phyloP scores from a whole-genome alignment of 2,797 vertebrate species.

The Phylloscopus collybita region DNA sequence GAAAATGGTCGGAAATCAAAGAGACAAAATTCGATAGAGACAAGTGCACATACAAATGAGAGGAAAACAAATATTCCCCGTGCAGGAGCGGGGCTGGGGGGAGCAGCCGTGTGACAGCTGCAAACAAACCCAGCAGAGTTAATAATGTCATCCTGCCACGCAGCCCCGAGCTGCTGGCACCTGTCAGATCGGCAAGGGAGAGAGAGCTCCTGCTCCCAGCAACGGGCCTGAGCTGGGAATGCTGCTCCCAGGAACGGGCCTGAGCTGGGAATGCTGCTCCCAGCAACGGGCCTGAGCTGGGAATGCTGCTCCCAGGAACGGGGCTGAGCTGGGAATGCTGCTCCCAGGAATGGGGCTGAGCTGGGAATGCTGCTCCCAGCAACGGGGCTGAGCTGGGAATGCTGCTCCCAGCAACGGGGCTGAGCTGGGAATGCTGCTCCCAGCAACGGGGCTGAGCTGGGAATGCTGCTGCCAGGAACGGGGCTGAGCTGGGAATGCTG shows the following conservation, averaged over 20 bases:
- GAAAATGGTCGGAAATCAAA: slow-evolving; percentile 60
- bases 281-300: too few species aligned
- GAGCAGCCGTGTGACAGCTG: not conserved
- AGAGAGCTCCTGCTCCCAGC: accelerated
- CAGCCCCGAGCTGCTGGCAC: accelerated
- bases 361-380: too few species aligned
- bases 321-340: too few species aligned
- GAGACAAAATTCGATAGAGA: slow-evolving; percentile 34
- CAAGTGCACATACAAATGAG: slow-evolving; percentile 31
- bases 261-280: too few species aligned
- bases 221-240: not conserved
- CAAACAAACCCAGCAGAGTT: not conserved
- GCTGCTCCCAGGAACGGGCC: not conserved
- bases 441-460: too few species aligned
- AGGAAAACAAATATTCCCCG: not conserved
- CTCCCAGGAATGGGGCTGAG: too few species aligned
- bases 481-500: too few species aligned
- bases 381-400: too few species aligned
- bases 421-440: too few species aligned
- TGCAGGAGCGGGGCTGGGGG: not conserved
- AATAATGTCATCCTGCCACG: not conserved
- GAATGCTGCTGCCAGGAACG: too few species aligned
- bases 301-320: too few species aligned
- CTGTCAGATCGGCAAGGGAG: accelerated
- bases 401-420: too few species aligned